Conservation (phyloP, 2,888 invertebrate genomes). For the Lucinisca nassula region DNA sequence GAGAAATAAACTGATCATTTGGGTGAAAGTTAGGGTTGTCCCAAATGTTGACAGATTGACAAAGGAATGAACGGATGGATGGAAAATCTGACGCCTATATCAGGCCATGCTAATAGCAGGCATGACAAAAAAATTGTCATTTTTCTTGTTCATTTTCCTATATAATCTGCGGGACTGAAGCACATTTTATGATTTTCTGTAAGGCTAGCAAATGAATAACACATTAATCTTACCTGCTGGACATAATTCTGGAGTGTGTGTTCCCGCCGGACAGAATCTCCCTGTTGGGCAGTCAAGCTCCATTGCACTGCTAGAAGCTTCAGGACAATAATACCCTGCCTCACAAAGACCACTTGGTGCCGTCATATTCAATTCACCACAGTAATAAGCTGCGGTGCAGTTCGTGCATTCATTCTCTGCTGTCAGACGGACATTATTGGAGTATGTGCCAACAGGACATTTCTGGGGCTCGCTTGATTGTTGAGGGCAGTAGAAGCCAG, state of each 20-base stretch:
- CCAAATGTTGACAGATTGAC: too few relatives aligned
- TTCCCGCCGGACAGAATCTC: slow-evolving; percentile 81
- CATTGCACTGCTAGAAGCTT: slow-evolving; percentile 74
- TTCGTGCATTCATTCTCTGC: slow-evolving; percentile 79
- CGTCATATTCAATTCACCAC: slow-evolving; percentile 79
- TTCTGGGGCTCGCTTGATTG: slow-evolving; percentile 83
- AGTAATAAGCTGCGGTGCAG: slow-evolving; percentile 85
- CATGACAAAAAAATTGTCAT: too few relatives aligned
- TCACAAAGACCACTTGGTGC: slow-evolving; percentile 81
- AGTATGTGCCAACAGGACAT: slow-evolving; percentile 85
- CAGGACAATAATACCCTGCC: slow-evolving; percentile 86
- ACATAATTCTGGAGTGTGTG: slow-evolving; percentile 66
- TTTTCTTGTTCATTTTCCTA: too few relatives aligned
- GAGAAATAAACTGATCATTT: too few relatives aligned
- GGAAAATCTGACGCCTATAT: too few relatives aligned
- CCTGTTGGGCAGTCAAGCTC: slow-evolving; percentile 83
- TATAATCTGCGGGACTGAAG: too few relatives aligned
- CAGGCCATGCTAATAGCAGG: too few relatives aligned
- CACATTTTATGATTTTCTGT: too few relatives aligned
- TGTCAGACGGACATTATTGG: slow-evolving; percentile 78
- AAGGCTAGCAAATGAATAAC: too few relatives aligned
- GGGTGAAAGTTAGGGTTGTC: too few relatives aligned
- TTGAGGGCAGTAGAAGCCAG: slow-evolving; percentile 84
- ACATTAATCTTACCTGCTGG: slow-evolving; percentile 76
- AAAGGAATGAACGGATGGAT: too few relatives aligned